Conservation (phyloP, 2,113 vertebrate genomes). For the Barbus barbus region DNA sequence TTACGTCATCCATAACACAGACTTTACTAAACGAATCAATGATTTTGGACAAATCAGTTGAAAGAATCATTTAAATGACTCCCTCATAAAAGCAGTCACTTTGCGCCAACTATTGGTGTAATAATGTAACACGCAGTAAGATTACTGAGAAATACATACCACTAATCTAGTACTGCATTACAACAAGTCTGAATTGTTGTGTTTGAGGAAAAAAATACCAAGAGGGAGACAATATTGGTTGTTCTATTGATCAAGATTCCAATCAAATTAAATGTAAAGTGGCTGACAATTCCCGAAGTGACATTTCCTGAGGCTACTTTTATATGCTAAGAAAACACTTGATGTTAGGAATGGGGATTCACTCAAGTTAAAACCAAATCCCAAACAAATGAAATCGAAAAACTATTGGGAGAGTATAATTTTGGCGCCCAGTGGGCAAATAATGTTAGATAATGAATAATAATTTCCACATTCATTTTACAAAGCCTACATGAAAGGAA, state of each 20-base stretch:
- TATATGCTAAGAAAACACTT: neutral
- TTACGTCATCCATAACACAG: no score
- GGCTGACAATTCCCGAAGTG: neutral
- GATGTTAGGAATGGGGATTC: neutral
- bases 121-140: neutral
- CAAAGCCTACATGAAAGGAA: neutral
- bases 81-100: no score
- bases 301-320: neutral
- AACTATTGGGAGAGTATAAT: neutral
- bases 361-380: neutral
- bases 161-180: neutral
- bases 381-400: neutral
- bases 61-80: no score
- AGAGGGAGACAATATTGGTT: neutral
- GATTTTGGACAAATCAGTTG: no score
- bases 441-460: constrained; percentile 21
- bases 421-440: neutral
- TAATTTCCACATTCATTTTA: constrained; percentile 24
- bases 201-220: constrained; percentile 13
- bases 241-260: constrained; percentile 14
- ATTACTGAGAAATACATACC: neutral
- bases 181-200: neutral
- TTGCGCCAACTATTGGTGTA: no score
- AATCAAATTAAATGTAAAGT: constrained; percentile 9
- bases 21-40: no score